Base-by-base conservation (phyloP, 2,797 vertebrate genomes). In the Anguilla anguilla region DNA sequence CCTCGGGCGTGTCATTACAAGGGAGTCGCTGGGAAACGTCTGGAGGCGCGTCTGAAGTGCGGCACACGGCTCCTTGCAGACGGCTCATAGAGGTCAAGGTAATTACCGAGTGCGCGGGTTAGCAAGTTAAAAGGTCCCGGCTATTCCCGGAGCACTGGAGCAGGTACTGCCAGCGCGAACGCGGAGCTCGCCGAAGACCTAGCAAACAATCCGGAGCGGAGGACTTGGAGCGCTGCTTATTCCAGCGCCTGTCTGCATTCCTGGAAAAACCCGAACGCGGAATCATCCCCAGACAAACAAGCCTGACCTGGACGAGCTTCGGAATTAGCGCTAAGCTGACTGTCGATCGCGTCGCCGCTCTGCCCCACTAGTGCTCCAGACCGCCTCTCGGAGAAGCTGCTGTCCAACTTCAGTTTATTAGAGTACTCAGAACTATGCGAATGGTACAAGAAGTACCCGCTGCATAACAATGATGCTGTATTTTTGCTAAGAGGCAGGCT, bases 41-140 rank as follows among this genome's bases (percentile, higher is more conserved):
- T 2, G 6, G 51, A 79, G 64, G 74, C 61, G 83, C 15, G 13
- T 61, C 87, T 51, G 43, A 43, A 55, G 39, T 35, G 89, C 86
- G 84, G 89, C 88, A 90, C 88, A 77, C 72, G 15, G 53, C 13
- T 3, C 28, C 39, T 39, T 39, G 13, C n/a, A 1, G 72, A 67
- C 85, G 7, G 31, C 87, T 79, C 85, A 57, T 83, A 90, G 91
- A 91, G 86, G 88, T 90, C 86, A 91, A n/a, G 86, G 79, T 90
- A 88, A 91, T 92, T 89, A 92, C 35, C 74, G 67, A 74, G 64
- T 28, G 25, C 51, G 35, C 35, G 25, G 55, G 53, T 81, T 39
- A 43, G 72, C 59, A 0, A 25, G 28, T 55, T 55, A 11, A 31
- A 86, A 81, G 86, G 35, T 31, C 35, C 55, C 61, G 35, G 35